Conservation (phyloP, 1,140 invertebrate genomes). For the Paramacrobiotus metropolitanus region DNA sequence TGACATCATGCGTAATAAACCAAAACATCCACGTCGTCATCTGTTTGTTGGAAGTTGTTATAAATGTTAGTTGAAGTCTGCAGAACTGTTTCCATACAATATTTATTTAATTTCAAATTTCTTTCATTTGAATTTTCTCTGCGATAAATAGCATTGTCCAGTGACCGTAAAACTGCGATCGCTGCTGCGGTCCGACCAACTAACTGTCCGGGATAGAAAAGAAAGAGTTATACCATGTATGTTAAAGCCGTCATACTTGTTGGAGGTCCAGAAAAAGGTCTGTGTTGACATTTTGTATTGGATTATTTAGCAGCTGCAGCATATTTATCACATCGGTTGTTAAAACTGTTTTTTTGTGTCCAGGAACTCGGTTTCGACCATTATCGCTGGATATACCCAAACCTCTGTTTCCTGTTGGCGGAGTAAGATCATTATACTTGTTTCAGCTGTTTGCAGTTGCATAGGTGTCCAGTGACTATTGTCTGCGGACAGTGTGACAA, state of each 20-base stretch:
- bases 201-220: too few species aligned
- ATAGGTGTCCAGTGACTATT: neutral
- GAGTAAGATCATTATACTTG: constrained; percentile 28
- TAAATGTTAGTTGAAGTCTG: too few species aligned
- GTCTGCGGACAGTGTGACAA: constrained; percentile 12
- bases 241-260: constrained; percentile 37
- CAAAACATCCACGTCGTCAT: too few species aligned
- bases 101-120: too few species aligned
- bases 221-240: too few species aligned
- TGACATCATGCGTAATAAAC: too few species aligned
- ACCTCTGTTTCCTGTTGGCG: constrained; percentile 85
- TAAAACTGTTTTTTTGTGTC: constrained; percentile 14
- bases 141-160: too few species aligned
- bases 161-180: too few species aligned
- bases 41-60: too few species aligned
- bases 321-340: neutral
- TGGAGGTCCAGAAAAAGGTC: constrained; percentile 39
- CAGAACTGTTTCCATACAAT: too few species aligned
- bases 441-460: neutral
- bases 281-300: neutral
- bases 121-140: too few species aligned
- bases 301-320: neutral
- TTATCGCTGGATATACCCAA: constrained; percentile 87
- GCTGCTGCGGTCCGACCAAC: too few species aligned
- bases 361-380: constrained; percentile 85